phyloP scores from a whole-genome alignment of 2,888 invertebrate genomes.

The Andrena bicolor region DNA sequence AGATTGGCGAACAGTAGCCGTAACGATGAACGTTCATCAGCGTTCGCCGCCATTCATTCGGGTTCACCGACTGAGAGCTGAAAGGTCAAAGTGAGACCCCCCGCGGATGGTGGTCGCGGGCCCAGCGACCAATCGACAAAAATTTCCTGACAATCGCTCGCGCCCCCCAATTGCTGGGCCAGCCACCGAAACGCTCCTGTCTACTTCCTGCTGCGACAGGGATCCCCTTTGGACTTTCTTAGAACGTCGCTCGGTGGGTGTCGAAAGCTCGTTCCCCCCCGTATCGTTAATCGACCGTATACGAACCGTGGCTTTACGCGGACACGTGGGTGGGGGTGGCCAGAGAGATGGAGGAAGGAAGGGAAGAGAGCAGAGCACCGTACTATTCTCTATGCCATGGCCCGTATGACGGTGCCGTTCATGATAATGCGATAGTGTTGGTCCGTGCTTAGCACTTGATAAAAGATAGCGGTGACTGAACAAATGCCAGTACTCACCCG shows the following conservation, averaged over 20 bases:
- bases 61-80: slow-evolving; percentile 16
- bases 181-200: not conserved
- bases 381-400: slow-evolving; percentile 66
- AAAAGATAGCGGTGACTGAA: slow-evolving; percentile 84
- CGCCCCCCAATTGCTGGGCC: not conserved
- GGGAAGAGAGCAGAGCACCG: slow-evolving; percentile 62
- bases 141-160: slow-evolving; percentile 6
- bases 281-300: slow-evolving; percentile 52
- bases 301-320: slow-evolving; percentile 41
- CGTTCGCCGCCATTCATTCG: slow-evolving; percentile 38
- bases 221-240: slow-evolving; percentile 41
- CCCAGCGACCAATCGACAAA: not conserved
- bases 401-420: slow-evolving; percentile 76
- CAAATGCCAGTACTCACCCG: slow-evolving; percentile 79
- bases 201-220: slow-evolving; percentile 1
- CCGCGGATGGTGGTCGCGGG: not conserved
- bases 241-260: slow-evolving; percentile 37
- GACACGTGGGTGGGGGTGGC: slow-evolving; percentile 55
- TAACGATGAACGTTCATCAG: slow-evolving; percentile 5
- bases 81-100: slow-evolving; percentile 2
- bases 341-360: slow-evolving; percentile 57
- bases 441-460: slow-evolving; percentile 83
- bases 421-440: slow-evolving; percentile 81
- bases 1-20: slow-evolving; percentile 9
- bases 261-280: slow-evolving; percentile 50